phyloP scores from a whole-genome alignment of 2,888 invertebrate genomes.

The Chymomyza procnemis region DNA sequence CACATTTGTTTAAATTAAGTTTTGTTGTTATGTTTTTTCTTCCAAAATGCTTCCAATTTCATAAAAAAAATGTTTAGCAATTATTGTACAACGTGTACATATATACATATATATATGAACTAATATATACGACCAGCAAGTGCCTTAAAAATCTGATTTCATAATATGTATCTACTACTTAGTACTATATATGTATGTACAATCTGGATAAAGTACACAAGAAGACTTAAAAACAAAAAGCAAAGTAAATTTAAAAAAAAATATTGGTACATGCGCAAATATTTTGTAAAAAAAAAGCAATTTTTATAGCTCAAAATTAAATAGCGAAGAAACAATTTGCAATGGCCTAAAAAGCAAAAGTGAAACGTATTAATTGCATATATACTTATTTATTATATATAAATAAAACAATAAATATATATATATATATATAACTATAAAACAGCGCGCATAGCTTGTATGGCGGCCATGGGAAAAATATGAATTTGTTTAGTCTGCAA shows the following conservation, averaged over 20 bases:
- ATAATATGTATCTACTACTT: not conserved
- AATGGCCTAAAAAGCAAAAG: slow-evolving; percentile 7
- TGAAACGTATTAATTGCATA: slow-evolving; percentile 42
- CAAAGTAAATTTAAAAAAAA: too few relatives aligned
- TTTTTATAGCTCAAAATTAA: not conserved
- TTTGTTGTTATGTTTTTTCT: not conserved
- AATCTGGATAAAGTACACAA: not conserved
- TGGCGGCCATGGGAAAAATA: too few relatives aligned
- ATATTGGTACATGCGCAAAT: too few relatives aligned
- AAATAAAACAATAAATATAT: slow-evolving; percentile 43
- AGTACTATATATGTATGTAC: not conserved
- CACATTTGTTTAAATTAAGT: not conserved
- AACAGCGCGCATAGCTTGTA: not conserved
- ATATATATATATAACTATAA: too few relatives aligned
- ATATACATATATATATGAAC: not conserved
- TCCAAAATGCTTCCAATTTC: not conserved
- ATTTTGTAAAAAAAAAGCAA: too few relatives aligned
- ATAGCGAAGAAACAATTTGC: not conserved
- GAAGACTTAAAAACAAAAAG: not conserved
- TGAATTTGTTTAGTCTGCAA: too few relatives aligned
- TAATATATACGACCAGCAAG: not conserved
- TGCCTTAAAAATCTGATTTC: not conserved
- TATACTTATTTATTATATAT: slow-evolving; percentile 35
- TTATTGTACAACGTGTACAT: not conserved
- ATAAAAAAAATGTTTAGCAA: not conserved